phyloP scores from a whole-genome alignment of 2,888 invertebrate species.

The Leucoptera coffeella region DNA sequence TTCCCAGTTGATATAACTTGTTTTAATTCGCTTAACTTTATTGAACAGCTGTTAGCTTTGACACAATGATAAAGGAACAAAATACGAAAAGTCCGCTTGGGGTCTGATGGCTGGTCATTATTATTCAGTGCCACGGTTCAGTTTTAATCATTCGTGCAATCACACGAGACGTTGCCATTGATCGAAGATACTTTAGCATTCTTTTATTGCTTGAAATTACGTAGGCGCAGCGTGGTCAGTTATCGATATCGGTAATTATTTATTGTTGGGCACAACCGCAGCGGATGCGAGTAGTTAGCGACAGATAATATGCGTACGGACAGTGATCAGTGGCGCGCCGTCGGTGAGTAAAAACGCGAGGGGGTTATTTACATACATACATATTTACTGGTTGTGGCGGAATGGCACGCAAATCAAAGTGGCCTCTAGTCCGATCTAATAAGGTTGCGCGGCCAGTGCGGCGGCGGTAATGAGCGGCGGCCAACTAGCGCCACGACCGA shows the following conservation, averaged over 20 bases:
- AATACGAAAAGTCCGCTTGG: no score
- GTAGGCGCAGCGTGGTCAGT: slow-evolving; percentile 16
- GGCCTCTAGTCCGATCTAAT: neutral
- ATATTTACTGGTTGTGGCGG: no score
- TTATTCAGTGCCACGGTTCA: no score
- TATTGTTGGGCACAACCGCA: slow-evolving; percentile 33
- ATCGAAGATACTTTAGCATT: slow-evolving; percentile 12
- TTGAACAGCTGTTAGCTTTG: no score
- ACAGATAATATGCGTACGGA: slow-evolving; percentile 35
- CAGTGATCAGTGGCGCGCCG: slow-evolving; percentile 32
- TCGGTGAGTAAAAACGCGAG: slow-evolving; percentile 34
- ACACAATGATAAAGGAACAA: no score
- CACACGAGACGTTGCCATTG: neutral
- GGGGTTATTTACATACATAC: slow-evolving; percentile 46
- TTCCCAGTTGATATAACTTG: no score
- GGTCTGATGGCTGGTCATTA: no score
- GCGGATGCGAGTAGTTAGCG: slow-evolving; percentile 45
- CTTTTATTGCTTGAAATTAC: slow-evolving; percentile 19
- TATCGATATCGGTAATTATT: slow-evolving; percentile 44
- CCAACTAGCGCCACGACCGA: slow-evolving; percentile 12
- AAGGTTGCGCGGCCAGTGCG: neutral
- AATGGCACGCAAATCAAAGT: no score
- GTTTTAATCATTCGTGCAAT: no score
- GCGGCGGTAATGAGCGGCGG: slow-evolving; percentile 26
- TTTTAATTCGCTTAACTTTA: no score